These are phyloP conservation scores for Tapirus indicus DNA, from an alignment of 2,797 vertebrate genomes.

Conservation along the genomic window DNA sequence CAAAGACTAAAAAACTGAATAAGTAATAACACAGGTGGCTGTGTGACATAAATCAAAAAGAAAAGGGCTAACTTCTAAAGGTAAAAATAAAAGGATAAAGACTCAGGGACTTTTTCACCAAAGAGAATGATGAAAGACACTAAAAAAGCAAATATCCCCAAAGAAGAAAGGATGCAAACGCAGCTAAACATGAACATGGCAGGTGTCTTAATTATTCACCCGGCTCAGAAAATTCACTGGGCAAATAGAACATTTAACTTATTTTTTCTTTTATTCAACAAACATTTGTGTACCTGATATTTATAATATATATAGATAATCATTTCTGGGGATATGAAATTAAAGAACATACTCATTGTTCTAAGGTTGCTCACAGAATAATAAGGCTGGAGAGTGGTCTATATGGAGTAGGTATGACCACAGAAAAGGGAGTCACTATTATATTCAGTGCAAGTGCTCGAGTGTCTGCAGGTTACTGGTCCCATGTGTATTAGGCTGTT, in stretches of 20 bases:
- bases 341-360: not conserved
- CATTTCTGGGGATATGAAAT: not conserved
- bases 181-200: not conserved
- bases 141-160: not conserved
- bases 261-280: slow-evolving; percentile 8
- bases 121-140: not conserved
- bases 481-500: not conserved
- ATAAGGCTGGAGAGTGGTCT: not conserved
- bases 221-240: not conserved
- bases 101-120: not conserved
- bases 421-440: not conserved
- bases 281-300: not conserved
- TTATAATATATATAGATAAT: not conserved
- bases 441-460: not conserved
- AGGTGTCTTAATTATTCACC: not conserved
- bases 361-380: not conserved
- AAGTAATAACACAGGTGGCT: slow-evolving; percentile 68
- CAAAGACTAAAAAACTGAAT: slow-evolving; percentile 64
- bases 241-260: not conserved
- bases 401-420: not conserved
- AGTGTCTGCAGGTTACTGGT: not conserved
- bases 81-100: slow-evolving; percentile 7
- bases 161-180: not conserved
- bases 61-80: not conserved
- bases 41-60: slow-evolving; percentile 37